Evolutionary conservation across 2,888 invertebrate species (phyloP).

Genomic region (Chrysina gloriosa): DNA sequence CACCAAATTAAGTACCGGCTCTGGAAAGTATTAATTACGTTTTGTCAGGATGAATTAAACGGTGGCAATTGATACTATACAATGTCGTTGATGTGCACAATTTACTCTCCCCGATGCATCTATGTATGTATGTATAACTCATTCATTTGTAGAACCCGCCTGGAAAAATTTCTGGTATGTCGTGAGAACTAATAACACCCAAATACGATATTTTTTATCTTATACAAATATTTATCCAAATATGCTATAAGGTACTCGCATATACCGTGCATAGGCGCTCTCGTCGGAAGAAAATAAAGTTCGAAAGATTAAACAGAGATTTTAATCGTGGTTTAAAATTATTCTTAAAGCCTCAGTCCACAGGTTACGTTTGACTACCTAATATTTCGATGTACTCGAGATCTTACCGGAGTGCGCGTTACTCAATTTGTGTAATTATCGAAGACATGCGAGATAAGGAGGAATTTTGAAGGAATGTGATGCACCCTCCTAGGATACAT

Average conservation of each 20-base stretch:
- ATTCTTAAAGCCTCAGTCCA: background rate
- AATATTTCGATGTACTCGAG: background rate
- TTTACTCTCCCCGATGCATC: background rate
- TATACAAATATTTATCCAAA: constrained; percentile 28
- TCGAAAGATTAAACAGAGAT: constrained; percentile 20
- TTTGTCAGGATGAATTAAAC: constrained; percentile 18
- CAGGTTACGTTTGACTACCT: background rate
- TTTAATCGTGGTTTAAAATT: constrained; percentile 21
- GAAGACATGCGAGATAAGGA: background rate
- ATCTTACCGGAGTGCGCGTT: background rate
- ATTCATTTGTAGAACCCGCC: background rate
- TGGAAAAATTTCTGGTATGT: constrained; percentile 36
- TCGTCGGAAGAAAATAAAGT: constrained; percentile 13
- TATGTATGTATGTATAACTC: no score
- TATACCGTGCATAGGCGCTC: background rate
- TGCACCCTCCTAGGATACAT: no score
- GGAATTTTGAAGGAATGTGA: no score
- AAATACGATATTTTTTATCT: constrained; percentile 37
- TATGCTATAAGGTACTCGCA: constrained; percentile 27
- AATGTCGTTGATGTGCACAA: constrained; percentile 18
- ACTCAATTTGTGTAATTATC: background rate
- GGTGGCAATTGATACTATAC: constrained; percentile 22
- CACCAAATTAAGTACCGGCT: background rate
- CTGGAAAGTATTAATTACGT: constrained; percentile 20
- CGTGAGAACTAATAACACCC: constrained; percentile 40